Conservation (phyloP, 2,888 invertebrate genomes). For the Mythimna impura region DNA sequence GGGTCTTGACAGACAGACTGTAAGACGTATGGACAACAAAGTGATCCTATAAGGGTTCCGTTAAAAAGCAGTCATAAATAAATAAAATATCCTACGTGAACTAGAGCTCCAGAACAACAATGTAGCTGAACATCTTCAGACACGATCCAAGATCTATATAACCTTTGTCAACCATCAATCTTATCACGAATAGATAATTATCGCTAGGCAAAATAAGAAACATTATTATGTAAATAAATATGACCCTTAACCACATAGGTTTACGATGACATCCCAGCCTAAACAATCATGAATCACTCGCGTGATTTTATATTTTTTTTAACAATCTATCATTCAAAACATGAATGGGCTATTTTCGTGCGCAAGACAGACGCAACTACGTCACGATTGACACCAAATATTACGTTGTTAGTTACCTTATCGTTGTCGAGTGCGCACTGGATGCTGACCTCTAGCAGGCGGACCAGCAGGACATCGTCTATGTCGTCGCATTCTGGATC, state of each 20-base stretch:
- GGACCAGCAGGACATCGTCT: constrained; percentile 92
- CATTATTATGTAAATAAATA: constrained; percentile 26
- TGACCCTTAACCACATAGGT: constrained; percentile 19
- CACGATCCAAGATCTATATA: constrained; percentile 1
- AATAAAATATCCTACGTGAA: background rate
- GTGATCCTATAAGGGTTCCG: too few relatives aligned
- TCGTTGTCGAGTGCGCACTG: constrained; percentile 93
- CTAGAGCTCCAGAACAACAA: background rate
- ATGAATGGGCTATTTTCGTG: constrained; percentile 27
- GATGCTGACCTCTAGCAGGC: constrained; percentile 92
- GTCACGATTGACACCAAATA: constrained; percentile 14
- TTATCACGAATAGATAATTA: constrained; percentile 1
- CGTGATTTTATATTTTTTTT: constrained; percentile 39
- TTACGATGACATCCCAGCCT: constrained; percentile 30
- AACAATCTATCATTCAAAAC: constrained; percentile 39
- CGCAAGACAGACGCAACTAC: constrained; percentile 28
- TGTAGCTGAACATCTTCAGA: background rate
- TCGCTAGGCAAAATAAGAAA: background rate
- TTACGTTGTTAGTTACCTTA: constrained; percentile 89
- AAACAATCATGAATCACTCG: constrained; percentile 51
- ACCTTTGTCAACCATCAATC: constrained; percentile 23
- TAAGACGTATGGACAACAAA: too few relatives aligned
- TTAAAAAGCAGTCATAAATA: too few relatives aligned
- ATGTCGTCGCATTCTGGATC: constrained; percentile 91
- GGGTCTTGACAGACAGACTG: too few relatives aligned